Base-by-base conservation (phyloP, 2,797 vertebrate species). In the Sebastes minor region DNA sequence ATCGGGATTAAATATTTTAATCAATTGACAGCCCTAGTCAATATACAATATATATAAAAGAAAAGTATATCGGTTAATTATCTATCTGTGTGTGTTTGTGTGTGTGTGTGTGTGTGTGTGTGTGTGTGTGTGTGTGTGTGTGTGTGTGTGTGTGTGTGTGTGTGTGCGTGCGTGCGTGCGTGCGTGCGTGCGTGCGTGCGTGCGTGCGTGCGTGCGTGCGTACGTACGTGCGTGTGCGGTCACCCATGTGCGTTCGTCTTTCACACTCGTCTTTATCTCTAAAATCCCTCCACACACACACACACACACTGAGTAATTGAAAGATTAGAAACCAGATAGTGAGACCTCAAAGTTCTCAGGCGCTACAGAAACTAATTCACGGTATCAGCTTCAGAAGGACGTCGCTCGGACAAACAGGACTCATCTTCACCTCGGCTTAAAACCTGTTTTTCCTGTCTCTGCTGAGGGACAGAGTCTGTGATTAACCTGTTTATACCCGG, bases 241-340 rank as follows among this genome's bases (percentile, higher is more conserved):
- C 56, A 30, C 16, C 67, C 61, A 52, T 49, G 46, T 49, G 46
- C 18, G 46, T 49, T 49, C 46, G 8, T 49, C 46, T 49, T 20
- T 49, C 55, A 8, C 38, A 6, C 59, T 14, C 60, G 52, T 60
- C 65, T 65, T 74, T 74, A 87, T 82, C 82, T 71, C 35, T 57
- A 8, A 73, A 83, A 77, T 87, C 75, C 86, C 73, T 72, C 68
- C 30, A 60, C 59, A 61, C 53, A 38, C 35, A 61, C 59, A 38
- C 59, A 42, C 74, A 60, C 69, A 46, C 68, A 22, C 30, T 0
- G 6, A 78, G 75, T 92, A 90, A 92, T 90, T 92, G 86, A 90
- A 90, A 88, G 89, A 91, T 92, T 53, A 84, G 77, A 55, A 74
- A n/a, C 0, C 0, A 83, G 88, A 93, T 89, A 85, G 75, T 1